Evolutionary conservation across 2,797 vertebrate species (phyloP), one percentile per base, ranked within the genome.

Genomic region (Pteropus rufus): DNA sequence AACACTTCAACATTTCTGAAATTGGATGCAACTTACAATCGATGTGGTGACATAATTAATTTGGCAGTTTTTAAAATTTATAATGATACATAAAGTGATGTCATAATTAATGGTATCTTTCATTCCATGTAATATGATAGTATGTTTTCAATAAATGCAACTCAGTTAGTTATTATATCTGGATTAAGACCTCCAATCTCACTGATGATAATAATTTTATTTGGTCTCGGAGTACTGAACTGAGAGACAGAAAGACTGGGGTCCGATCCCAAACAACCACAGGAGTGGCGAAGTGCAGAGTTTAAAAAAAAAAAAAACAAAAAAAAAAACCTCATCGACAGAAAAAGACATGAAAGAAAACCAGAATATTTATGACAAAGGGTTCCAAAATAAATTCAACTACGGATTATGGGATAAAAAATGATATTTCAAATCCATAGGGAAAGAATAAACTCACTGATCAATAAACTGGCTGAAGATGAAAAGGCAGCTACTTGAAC

Each of bases 71-170:
- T 41, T 65, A 31, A 60, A 41, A 54, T 85, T 73, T 87, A 56
- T 77, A 89, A 41, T 89, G 29, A 44, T 31, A 95, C 6, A 93
- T 86, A 84, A 89, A 94, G 70, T 64, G 23, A 72, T 77, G 29
- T 77, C 26, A 82, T 72, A 76, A 77, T 58, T 69, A 89, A 72
- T 12, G 16, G 1, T 26, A 85, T 54, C 52, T 91, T 91, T 72
- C 54, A 93, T 54, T 72, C 34, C 76, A 58, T 83, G 24, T 96
- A 93, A 79, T 76, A 83, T 39, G 3, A 44, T n/a, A 65, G 19
- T 70, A 89, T 2, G 31, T 84, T 91, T 94, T 94, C 60, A 93
- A 64, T 79, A 96, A 95, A 91, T n/a, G 34, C 18, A 54, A 75
- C 18, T 75, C 52, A 31, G 0, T 49, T 86, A 18, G 18, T 87